Conservation (phyloP, 2,113 vertebrate genomes). For the Petaurus breviceps region DNA sequence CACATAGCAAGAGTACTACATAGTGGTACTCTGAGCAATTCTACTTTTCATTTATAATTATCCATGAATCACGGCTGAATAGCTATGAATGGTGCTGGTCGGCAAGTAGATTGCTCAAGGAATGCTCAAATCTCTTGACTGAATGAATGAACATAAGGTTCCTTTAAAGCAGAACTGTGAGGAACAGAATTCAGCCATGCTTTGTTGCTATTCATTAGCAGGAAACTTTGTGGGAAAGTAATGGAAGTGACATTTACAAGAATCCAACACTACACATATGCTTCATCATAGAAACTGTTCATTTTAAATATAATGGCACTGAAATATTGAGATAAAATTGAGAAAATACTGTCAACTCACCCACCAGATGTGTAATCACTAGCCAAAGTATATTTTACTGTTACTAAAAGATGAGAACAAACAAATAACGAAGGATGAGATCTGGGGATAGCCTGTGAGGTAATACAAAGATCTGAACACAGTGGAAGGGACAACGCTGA, state of each 20-base stretch:
- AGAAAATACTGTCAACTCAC: background rate
- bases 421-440: background rate
- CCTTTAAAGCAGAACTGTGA: background rate
- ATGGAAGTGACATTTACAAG: constrained; percentile 5
- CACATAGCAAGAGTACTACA: background rate
- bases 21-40: constrained; percentile 20
- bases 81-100: background rate
- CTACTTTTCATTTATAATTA: constrained; percentile 62
- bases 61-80: constrained; percentile 12
- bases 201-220: constrained; percentile 21
- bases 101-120: constrained; percentile 15
- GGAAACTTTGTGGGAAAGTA: constrained; percentile 31
- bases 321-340: constrained; percentile 44
- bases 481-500: background rate
- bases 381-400: constrained; percentile 25
- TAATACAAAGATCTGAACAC: background rate
- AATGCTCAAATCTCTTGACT: constrained; percentile 43
- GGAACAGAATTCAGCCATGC: background rate
- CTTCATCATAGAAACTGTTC: constrained; percentile 16
- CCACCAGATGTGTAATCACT: background rate
- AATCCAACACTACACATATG: constrained; percentile 10
- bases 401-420: constrained; percentile 20
- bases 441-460: background rate
- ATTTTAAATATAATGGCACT: constrained; percentile 34
- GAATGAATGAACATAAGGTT: constrained; percentile 50